These are phyloP conservation scores for Pyrochroa serraticornis DNA, from an alignment of 2,888 invertebrate genomes.

Conservation along the genomic window DNA sequence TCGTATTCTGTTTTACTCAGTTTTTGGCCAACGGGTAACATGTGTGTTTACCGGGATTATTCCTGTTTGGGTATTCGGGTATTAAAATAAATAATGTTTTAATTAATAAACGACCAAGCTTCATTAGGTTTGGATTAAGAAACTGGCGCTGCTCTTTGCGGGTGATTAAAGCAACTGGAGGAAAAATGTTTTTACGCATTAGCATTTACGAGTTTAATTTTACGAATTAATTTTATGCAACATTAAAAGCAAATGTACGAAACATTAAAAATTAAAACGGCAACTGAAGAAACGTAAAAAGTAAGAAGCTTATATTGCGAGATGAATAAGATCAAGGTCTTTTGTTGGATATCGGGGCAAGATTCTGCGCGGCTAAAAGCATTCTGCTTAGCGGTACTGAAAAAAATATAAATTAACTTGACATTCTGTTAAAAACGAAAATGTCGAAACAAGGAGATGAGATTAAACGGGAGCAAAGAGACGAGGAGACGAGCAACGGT, in stretches of 20 bases:
- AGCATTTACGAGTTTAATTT: constrained; percentile 8
- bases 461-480: constrained; percentile 7
- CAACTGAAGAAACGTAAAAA: constrained; percentile 11
- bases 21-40: constrained; percentile 4
- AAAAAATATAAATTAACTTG: background rate
- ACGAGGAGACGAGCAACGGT: constrained; percentile 7
- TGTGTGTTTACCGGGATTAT: background rate
- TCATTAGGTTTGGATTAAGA: too few relatives aligned
- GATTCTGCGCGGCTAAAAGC: background rate
- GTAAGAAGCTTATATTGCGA: constrained; percentile 10
- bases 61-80: too few relatives aligned
- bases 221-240: constrained; percentile 22
- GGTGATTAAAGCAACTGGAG: too few relatives aligned
- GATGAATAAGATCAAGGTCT: constrained; percentile 3
- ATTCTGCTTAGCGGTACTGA: background rate
- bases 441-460: constrained; percentile 9
- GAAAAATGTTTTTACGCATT: background rate
- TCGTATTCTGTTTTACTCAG: background rate
- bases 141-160: too few relatives aligned
- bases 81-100: too few relatives aligned
- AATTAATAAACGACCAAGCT: too few relatives aligned
- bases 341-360: background rate
- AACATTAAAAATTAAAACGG: constrained; percentile 24
- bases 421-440: constrained; percentile 3
- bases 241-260: constrained; percentile 17